Evolutionary conservation across 2,113 vertebrate species (phyloP), one percentile per base, ranked within the genome.

Genomic region (Vicugna pacos): DNA sequence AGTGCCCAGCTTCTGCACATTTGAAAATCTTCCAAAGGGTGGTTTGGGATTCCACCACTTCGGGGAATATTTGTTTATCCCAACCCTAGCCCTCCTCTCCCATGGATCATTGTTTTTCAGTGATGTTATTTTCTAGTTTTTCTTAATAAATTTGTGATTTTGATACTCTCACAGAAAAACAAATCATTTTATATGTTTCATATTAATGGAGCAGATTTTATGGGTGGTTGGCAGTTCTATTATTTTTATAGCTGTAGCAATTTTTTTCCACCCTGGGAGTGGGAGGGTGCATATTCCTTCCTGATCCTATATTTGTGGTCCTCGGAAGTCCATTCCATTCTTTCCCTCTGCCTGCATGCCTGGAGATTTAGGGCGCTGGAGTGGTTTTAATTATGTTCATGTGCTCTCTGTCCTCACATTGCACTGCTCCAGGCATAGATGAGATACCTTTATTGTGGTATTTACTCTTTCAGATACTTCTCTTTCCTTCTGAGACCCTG

Each of bases 401-500:
- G 35, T 86, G 73, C 52, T 94, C 64, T 60, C 70, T 89, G 56
- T 91, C 24, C 87, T 19, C 54, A 67, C 5, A 13, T 3, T 14
- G 76, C n/a, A 50, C 75, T 28, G 52, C 46, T 91, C 35, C 50
- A 42, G 86, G 54, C 65, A 42, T 22, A 56, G 22, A 10, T 24
- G 32, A 93, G 85, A 79, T 83, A 56, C 26, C 35, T 92, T 62
- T 92, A 13, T 35, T 82, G 76, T 60, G 72, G 86, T 70, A 64
- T 96, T 94, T 87, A 35, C 48, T 88, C 65, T 86, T 92, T n/a
- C 16, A 93, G 91, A 77, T 62, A 17, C 50, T 85, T 88, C 50
- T 72, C 48, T 87, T 81, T 46, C 52, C 48, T 62, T 28, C 15
- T 80, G 77, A 70, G 46, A 82, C 76, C 64, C 70, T 3, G 6